These are phyloP conservation scores for Aleiodes sp. DNA, from an alignment of 1,140 invertebrate genomes.

Conservation along the genomic window DNA sequence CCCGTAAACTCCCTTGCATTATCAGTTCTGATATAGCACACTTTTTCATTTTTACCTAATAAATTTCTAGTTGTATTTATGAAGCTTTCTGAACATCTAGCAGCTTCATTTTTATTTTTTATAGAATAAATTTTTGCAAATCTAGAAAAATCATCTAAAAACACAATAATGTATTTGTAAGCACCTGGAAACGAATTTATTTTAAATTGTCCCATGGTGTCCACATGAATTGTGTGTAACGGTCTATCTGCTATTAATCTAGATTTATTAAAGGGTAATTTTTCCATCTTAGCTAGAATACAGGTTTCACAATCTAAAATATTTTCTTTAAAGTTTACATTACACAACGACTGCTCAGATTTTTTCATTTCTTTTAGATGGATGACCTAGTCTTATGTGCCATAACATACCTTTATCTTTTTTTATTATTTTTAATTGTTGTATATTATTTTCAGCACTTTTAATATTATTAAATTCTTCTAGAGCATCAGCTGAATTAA, in stretches of 20 bases:
- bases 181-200: conserved; percentile 27
- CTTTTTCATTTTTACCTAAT: conserved; percentile 32
- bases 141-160: conserved; percentile 30
- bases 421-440: neutral
- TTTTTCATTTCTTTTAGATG: conserved; percentile 33
- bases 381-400: conserved; percentile 36
- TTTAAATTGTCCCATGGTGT: conserved; percentile 35
- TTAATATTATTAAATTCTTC: conserved; percentile 26
- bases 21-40: conserved; percentile 37
- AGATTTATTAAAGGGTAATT: conserved; percentile 33
- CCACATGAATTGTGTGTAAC: conserved; percentile 33
- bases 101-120: conserved; percentile 35
- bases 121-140: conserved; percentile 29
- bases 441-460: neutral
- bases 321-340: conserved; percentile 29
- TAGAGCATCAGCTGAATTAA: conserved; percentile 23
- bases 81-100: conserved; percentile 16
- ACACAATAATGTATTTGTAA: conserved; percentile 28
- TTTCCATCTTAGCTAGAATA: conserved; percentile 37
- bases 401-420: conserved; percentile 16
- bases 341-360: conserved; percentile 10
- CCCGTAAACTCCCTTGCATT: conserved; percentile 35
- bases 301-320: conserved; percentile 38
- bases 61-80: conserved; percentile 29
- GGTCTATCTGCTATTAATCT: conserved; percentile 32